Evolutionary conservation across 2,888 invertebrate genomes (phyloP).

Genomic region (Anaspis maculata): DNA sequence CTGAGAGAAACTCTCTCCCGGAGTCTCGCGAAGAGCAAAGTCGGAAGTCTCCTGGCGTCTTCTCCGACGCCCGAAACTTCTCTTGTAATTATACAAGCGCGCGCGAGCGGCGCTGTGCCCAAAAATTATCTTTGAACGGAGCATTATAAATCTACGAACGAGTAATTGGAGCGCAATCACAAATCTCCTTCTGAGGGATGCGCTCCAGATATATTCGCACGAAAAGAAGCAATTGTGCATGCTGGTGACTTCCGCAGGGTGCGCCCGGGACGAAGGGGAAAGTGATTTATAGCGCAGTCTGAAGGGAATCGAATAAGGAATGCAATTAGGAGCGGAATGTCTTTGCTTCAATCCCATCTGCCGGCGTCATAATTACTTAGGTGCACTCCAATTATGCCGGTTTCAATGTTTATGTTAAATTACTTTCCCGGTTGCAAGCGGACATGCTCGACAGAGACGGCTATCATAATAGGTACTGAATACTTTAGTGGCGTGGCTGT

Average conservation of each 20-base stretch:
- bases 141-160: conserved; percentile 18
- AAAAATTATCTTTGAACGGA: conserved; percentile 9
- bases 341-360: conserved; percentile 33
- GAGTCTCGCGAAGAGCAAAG: too few relatives aligned
- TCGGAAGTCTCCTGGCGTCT: not conserved
- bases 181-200: conserved; percentile 22
- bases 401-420: too few relatives aligned
- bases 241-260: conserved; percentile 25
- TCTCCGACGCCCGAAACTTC: conserved; percentile 2
- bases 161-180: conserved; percentile 24
- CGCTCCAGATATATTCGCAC: conserved; percentile 21
- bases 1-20: too few relatives aligned
- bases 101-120: not conserved
- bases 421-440: too few relatives aligned
- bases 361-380: conserved; percentile 27
- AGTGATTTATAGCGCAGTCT: conserved; percentile 33
- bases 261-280: conserved; percentile 22
- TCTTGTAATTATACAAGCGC: not conserved
- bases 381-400: conserved; percentile 19
- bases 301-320: conserved; percentile 35
- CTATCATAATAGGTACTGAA: too few relatives aligned
- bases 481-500: too few relatives aligned
- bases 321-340: conserved; percentile 36
- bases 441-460: too few relatives aligned
- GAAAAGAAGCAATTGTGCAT: conserved; percentile 30